Percentiles rank a stretch among this genome's conserved stretches.
Conservation (phyloP, 2,797 vertebrate species). For the Percopsis omiscomaycus region DNA sequence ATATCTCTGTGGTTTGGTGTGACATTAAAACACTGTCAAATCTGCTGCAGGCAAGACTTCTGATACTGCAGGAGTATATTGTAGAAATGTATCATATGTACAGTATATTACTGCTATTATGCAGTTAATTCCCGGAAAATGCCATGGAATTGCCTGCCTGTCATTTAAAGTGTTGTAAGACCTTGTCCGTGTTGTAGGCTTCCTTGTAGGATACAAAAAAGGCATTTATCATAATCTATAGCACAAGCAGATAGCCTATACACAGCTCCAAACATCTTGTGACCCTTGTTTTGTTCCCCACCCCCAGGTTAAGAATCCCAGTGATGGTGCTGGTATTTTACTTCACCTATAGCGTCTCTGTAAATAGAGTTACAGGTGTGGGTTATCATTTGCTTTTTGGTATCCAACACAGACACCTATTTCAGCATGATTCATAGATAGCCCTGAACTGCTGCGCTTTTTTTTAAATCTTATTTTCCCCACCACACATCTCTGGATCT, state of each 20-base stretch:
- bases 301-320: background rate
- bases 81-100: too few relatives aligned
- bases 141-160: too few relatives aligned
- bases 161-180: too few relatives aligned
- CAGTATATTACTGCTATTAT: too few relatives aligned
- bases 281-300: background rate
- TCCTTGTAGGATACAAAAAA: too few relatives aligned
- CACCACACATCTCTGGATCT: constrained; percentile 50
- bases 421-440: constrained; percentile 51
- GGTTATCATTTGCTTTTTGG: constrained; percentile 46
- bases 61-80: too few relatives aligned
- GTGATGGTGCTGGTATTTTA: constrained; percentile 7
- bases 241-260: background rate
- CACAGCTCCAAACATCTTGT: background rate
- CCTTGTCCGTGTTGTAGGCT: too few relatives aligned
- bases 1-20: too few relatives aligned
- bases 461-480: constrained; percentile 40
- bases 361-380: constrained; percentile 34
- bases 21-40: too few relatives aligned
- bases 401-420: constrained; percentile 43
- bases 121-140: too few relatives aligned
- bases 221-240: background rate
- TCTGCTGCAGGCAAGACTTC: too few relatives aligned
- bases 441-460: constrained; percentile 23
- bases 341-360: constrained; percentile 24